Evolutionary conservation across 2,888 invertebrate genomes (phyloP).

Genomic region (Thymelicus sylvestris): DNA sequence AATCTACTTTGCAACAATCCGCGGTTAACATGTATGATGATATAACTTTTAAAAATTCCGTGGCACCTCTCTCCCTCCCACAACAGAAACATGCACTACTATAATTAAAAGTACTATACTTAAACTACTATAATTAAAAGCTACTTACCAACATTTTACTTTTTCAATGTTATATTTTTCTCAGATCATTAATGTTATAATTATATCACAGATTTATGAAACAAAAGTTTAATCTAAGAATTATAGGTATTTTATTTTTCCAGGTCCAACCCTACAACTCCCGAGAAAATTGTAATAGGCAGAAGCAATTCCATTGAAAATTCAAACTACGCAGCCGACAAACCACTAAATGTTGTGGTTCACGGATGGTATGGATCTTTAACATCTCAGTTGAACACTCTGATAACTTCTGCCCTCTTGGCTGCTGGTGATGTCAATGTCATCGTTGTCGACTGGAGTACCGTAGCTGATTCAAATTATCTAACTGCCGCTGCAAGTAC

Average conservation of each 20-base stretch:
- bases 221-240: too few species aligned
- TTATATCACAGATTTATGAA: too few species aligned
- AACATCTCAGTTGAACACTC: conserved; percentile 47
- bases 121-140: too few species aligned
- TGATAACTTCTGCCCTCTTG: conserved; percentile 55
- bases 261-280: conserved; percentile 50
- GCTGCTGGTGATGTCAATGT: conserved; percentile 54
- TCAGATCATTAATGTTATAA: too few species aligned
- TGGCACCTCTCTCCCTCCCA: too few species aligned
- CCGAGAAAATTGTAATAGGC: conserved; percentile 51
- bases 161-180: too few species aligned
- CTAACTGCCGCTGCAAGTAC: conserved; percentile 43
- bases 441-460: conserved; percentile 60
- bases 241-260: conserved; percentile 1
- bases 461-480: conserved; percentile 46
- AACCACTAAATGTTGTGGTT: conserved; percentile 53
- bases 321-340: conserved; percentile 53
- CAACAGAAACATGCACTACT: too few species aligned
- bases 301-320: conserved; percentile 50
- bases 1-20: too few species aligned
- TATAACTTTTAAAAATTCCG: too few species aligned
- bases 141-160: too few species aligned
- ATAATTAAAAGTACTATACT: too few species aligned
- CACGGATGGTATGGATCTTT: conserved; percentile 60
- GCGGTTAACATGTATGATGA: too few species aligned